Percentiles rank a stretch among this genome's conserved stretches.
phyloP scores from a whole-genome alignment of 2,113 vertebrate species.

The Phylloscopus trochilus region DNA sequence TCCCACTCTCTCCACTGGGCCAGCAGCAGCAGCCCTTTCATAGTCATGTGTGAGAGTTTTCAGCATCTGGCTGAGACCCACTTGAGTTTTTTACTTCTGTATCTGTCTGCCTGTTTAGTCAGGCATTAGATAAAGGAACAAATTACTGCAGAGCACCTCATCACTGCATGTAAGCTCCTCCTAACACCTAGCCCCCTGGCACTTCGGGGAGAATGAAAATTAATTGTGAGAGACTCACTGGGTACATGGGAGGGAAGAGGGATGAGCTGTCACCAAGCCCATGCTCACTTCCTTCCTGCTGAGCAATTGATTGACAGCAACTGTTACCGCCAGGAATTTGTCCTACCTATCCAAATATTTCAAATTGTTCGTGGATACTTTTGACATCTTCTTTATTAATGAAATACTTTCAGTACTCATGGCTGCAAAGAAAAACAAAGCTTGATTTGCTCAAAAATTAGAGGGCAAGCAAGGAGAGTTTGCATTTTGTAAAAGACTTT shows the following conservation, averaged over 20 bases:
- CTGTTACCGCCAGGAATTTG: not conserved
- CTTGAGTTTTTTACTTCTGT: not conserved
- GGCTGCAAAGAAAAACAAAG: not conserved
- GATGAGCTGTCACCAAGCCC: not conserved
- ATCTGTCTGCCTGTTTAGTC: not conserved
- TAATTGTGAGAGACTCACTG: not conserved
- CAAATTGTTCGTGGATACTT: not conserved
- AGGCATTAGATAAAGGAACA: conserved; percentile 8
- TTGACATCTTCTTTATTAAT: not conserved
- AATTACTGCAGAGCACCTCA: not conserved
- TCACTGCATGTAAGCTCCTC: not conserved
- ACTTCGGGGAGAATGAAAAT: not conserved
- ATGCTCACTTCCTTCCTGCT: not conserved
- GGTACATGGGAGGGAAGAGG: not conserved
- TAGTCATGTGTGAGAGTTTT: not conserved
- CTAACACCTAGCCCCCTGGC: not conserved
- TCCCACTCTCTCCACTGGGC: not conserved
- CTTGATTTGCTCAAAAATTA: not conserved
- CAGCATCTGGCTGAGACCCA: not conserved
- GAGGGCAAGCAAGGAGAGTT: not conserved
- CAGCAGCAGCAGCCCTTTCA: rapidly evolving
- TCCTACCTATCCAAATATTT: not conserved
- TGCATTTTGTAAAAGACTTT: not conserved
- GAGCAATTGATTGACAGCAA: not conserved
- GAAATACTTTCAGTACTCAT: not conserved